Percentiles rank a stretch among this genome's conserved stretches.
phyloP scores from a whole-genome alignment of 2,797 vertebrate species.

The Steatocranus sp. region DNA sequence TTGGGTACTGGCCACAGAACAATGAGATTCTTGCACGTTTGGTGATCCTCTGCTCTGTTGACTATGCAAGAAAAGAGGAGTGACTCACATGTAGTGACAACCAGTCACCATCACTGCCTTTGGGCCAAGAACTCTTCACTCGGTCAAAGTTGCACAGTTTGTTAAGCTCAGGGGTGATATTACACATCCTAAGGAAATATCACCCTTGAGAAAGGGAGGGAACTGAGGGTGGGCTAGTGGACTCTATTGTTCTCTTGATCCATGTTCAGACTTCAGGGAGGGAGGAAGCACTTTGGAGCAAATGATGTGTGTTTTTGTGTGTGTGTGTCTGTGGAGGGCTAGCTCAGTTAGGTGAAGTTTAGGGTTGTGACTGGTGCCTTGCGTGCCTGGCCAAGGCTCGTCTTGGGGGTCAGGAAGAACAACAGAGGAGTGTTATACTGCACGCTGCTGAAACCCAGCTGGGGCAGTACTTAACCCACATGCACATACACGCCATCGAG shows the following conservation, averaged over 20 bases:
- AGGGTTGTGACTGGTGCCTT: constrained; percentile 20
- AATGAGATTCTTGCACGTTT: background rate
- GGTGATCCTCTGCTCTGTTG: background rate
- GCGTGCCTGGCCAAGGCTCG: constrained; percentile 28
- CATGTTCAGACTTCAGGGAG: constrained; percentile 25
- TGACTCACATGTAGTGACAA: background rate
- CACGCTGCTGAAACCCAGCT: constrained; percentile 57
- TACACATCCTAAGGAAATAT: constrained; percentile 46
- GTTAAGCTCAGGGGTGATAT: constrained; percentile 30
- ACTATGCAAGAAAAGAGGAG: constrained; percentile 6
- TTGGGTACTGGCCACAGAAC: background rate
- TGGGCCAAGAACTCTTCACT: constrained; percentile 17
- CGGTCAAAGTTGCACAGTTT: constrained; percentile 20
- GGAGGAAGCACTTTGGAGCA: constrained; percentile 17
- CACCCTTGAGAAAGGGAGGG: constrained; percentile 40
- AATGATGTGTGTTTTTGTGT: background rate
- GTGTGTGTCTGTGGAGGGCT: background rate
- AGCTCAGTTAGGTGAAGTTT: background rate
- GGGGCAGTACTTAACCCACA: constrained; percentile 39
- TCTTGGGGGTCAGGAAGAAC: constrained; percentile 51
- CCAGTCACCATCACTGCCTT: constrained; percentile 18
- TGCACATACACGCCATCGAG: background rate
- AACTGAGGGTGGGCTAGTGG: constrained; percentile 16
- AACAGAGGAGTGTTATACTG: constrained; percentile 51
- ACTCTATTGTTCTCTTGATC: constrained; percentile 55